phyloP scores from a whole-genome alignment of 2,113 vertebrate genomes.

The Pygoscelis adeliae region DNA sequence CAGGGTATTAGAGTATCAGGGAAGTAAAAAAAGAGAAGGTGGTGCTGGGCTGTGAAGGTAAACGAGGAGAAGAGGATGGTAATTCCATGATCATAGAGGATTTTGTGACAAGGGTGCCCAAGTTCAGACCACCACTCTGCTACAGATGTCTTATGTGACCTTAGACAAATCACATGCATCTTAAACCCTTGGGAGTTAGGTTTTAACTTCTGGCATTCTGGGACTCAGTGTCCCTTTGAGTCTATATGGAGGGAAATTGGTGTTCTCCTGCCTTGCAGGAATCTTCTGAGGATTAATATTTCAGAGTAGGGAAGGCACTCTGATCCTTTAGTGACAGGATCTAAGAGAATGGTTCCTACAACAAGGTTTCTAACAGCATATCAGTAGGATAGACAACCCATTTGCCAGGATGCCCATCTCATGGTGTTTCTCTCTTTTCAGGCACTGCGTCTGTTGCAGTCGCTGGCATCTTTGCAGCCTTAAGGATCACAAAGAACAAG shows the following conservation, averaged over 20 bases:
- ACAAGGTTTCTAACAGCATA: background rate
- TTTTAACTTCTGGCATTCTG: background rate
- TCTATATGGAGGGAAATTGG: background rate
- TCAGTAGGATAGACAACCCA: background rate
- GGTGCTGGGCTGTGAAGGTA: background rate
- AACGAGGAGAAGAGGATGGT: background rate
- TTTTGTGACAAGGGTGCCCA: background rate
- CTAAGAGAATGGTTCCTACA: background rate
- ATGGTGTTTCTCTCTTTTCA: slow-evolving; percentile 59
- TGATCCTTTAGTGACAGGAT: background rate
- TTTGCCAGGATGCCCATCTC: background rate
- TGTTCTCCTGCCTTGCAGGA: background rate
- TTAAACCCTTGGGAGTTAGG: background rate
- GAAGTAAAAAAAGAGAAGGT: background rate
- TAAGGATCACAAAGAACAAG: slow-evolving; percentile 92
- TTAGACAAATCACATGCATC: background rate
- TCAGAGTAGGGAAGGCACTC: background rate
- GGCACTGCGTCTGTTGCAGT: slow-evolving; percentile 95
- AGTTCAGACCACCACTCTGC: background rate
- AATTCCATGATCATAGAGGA: background rate
- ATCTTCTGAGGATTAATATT: background rate
- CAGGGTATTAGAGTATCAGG: background rate
- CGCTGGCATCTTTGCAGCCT: slow-evolving; percentile 89
- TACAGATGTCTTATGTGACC: background rate
- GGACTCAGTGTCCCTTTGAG: background rate